Percentiles rank a stretch among this genome's conserved stretches.
phyloP scores from a whole-genome alignment of 1,140 invertebrate genomes.

The Physella acuta region DNA sequence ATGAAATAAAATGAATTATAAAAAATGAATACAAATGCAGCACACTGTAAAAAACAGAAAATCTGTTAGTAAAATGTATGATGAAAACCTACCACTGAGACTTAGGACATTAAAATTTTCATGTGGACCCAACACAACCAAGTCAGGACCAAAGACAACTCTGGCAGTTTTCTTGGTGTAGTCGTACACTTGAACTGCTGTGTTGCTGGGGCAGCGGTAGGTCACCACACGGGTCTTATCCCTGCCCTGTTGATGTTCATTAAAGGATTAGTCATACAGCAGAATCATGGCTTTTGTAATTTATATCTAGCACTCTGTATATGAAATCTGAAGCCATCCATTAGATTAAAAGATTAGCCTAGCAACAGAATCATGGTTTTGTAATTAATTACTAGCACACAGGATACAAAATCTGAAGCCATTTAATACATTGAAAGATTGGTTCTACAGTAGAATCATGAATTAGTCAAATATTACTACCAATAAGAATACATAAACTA shows the following conservation, averaged over 20 bases:
- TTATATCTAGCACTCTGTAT: background rate
- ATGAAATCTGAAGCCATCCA: background rate
- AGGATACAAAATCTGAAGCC: no score
- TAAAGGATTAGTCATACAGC: constrained; percentile 1
- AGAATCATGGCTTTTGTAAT: background rate
- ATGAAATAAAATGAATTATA: no score
- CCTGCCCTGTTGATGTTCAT: constrained; percentile 36
- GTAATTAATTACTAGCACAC: no score
- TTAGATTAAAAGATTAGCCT: no score
- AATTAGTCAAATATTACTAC: no score
- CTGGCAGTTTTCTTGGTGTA: constrained; percentile 53
- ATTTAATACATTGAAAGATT: no score
- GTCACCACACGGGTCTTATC: constrained; percentile 48
- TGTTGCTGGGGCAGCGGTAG: constrained; percentile 56
- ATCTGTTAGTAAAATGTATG: no score
- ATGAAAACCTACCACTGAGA: constrained; percentile 49
- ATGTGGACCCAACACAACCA: constrained; percentile 55
- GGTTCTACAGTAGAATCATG: no score
- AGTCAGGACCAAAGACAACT: constrained; percentile 56
- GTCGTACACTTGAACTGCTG: constrained; percentile 56
- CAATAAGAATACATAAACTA: no score
- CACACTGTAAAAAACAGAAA: no score
- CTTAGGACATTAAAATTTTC: constrained; percentile 57
- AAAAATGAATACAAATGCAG: no score
- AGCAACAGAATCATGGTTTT: no score